Conservation (phyloP, 2,888 invertebrate species). For the Pachymerium ferrugineum region DNA sequence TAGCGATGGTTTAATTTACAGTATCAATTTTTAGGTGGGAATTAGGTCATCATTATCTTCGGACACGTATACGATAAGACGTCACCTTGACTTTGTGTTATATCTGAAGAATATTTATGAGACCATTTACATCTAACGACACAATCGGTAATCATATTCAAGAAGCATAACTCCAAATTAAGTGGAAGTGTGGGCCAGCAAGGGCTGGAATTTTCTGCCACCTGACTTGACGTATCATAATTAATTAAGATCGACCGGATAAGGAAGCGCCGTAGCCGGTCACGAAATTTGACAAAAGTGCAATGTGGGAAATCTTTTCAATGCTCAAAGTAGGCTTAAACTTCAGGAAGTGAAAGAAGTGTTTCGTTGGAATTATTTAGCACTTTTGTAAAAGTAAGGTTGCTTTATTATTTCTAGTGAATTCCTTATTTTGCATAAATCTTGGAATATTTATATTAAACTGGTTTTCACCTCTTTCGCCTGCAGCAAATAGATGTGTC, state of each 20-base stretch:
- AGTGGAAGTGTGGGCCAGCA: no score
- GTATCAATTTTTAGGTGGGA: background rate
- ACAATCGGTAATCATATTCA: no score
- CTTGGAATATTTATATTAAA: background rate
- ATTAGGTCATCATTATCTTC: constrained; percentile 6
- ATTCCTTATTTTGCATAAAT: background rate
- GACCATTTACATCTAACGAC: background rate
- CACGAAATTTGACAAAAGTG: no score
- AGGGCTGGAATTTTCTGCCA: no score
- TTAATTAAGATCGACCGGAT: no score
- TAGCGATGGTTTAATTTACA: background rate
- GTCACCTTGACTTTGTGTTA: constrained; percentile 7
- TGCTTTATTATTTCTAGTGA: background rate
- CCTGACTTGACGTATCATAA: no score
- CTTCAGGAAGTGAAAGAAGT: no score
- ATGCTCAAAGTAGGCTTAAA: no score
- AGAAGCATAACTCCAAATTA: no score
- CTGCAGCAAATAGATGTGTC: background rate
- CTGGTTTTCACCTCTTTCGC: background rate
- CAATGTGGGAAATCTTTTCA: no score
- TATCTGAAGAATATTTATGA: background rate
- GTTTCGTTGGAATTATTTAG: no score
- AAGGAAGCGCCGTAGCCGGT: no score
- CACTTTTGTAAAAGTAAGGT: background rate
- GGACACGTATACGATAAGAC: background rate